phyloP scores from a whole-genome alignment of 1,140 invertebrate genomes.

The Calycopis cecrops region DNA sequence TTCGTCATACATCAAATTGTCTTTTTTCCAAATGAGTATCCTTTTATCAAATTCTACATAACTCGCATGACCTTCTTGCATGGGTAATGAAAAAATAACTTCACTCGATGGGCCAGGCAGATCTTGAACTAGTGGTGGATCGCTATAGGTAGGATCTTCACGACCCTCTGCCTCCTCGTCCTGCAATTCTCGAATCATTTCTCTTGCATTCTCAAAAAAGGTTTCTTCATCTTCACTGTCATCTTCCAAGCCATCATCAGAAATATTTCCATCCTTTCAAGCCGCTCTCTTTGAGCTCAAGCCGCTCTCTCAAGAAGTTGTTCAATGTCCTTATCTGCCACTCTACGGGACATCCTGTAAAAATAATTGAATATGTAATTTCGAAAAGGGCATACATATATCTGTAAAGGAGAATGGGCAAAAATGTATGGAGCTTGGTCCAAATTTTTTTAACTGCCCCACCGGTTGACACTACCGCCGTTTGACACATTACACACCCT shows the following conservation, averaged over 20 bases:
- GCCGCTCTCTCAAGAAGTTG: too few species aligned
- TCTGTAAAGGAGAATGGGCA: too few species aligned
- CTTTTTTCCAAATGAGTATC: constrained; percentile 40
- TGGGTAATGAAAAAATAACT: constrained; percentile 33
- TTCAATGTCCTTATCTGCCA: too few species aligned
- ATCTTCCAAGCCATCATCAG: constrained; percentile 39
- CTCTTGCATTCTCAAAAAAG: constrained; percentile 30
- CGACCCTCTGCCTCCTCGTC: constrained; percentile 34
- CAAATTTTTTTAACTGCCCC: too few species aligned
- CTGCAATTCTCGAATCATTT: constrained; percentile 33
- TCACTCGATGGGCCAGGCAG: constrained; percentile 31
- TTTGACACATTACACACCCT: too few species aligned
- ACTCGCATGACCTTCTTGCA: constrained; percentile 29
- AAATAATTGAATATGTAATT: too few species aligned
- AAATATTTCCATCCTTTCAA: constrained; percentile 39
- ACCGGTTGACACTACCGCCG: too few species aligned
- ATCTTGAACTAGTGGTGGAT: constrained; percentile 29
- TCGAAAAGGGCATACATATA: too few species aligned
- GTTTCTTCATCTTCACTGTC: constrained; percentile 36
- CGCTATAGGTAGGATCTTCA: constrained; percentile 36
- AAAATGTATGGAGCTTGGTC: too few species aligned
- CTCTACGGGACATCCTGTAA: too few species aligned
- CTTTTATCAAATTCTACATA: constrained; percentile 40
- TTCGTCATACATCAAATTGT: constrained; percentile 32
- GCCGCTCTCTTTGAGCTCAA: too few species aligned